Base-by-base conservation (phyloP, 37 sponge, comb jelly and placozoan genomes). In the Bolinopsis microptera region DNA sequence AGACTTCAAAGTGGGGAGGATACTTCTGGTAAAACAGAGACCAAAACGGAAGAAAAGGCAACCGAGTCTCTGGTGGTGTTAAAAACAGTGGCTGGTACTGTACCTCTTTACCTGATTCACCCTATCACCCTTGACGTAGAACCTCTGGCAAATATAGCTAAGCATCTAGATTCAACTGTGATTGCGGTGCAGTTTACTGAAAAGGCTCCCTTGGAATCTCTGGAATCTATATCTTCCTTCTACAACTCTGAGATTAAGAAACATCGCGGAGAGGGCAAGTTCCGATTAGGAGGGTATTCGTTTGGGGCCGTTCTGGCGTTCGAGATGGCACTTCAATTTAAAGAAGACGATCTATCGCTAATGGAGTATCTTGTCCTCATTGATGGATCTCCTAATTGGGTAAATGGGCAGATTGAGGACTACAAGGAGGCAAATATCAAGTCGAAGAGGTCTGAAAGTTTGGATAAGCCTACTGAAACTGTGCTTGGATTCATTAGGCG, bases 311-410 rank as follows among this genome's bases (percentile, higher is more conserved):
- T 86, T 0, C 28, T 86, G 61, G 90, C 90, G 16, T 86, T 86
- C 24, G 90, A 86, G 90, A 86, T 86, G 61, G 3, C 90, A 0
- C 90, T 86, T 0, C 90, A 86, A 38, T 9, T 39, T 9, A 13
- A 38, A 26, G 41, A 23, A n/a, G 90, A 9, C 8, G 82, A 35
- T 2, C 21, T 28, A 21, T 1, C 1, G 82, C 32, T 24, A 3
- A n/a, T 24, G 61, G 80, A 77, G 21, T 77, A 77, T 77, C n/a
- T 86, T 27, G 26, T 39, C 27, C 61, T 86, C 8, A 40, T 86
- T 27, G 90, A 86, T 23, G 90, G 90, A 3, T 21, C 90, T 39
- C 90, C 90, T 13, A 86, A 86, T 38, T 86, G 90, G 90, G 90
- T 86, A 0, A 9, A 22, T 8, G 90, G 61, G 1, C 90, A 86